Evolutionary conservation across 2,797 vertebrate species (phyloP), one percentile per base, ranked within the genome.

Genomic region (Kryptolebias ocellatus): DNA sequence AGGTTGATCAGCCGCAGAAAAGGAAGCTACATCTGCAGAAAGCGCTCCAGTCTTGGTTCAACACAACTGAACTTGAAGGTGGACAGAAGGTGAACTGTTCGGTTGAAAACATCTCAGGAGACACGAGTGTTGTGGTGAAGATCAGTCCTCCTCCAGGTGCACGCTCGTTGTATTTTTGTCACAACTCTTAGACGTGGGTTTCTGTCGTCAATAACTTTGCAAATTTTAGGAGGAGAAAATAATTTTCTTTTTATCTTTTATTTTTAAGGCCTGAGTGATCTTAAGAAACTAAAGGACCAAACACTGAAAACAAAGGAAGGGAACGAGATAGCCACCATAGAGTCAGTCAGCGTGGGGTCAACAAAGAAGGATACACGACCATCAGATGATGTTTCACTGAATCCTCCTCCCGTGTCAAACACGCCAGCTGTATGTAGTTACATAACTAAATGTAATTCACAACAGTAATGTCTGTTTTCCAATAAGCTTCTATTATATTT

Each of bases 1-100:
- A 24, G 20, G 20, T 24, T 34, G 4, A 34, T 34, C 34, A 5
- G 34, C 8, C 24, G 7, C 2, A 3, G 0, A 79, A 55, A 53
- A 4, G 0, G 1, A 1, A 0, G 0, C 0, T 0, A 5, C 0
- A 60, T 86, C 74, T 91, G 0, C 0, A 80, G 8, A 79, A 1
- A n/a, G 0, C 9, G 47, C 70, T 93, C 3, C 89, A 90, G 61
- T 1, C 1, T 1, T 87, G 87, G 87, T 37, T 62, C 0, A 86
- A 68, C 39, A 42, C 39, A 42, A 42, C 2, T 12, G 4, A 12
- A 42, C 39, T 42, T 71, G 73, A 12, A 2, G 1, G 0, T 0
- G 0, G 0, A 0, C 0, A 0, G 0, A 0, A 1, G 0, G 0
- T 0, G 4, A 0, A n/a, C 0, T 71, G 53, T 1, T 0, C 0